phyloP scores from a whole-genome alignment of 2,113 vertebrate genomes.

The Mastomys coucha region DNA sequence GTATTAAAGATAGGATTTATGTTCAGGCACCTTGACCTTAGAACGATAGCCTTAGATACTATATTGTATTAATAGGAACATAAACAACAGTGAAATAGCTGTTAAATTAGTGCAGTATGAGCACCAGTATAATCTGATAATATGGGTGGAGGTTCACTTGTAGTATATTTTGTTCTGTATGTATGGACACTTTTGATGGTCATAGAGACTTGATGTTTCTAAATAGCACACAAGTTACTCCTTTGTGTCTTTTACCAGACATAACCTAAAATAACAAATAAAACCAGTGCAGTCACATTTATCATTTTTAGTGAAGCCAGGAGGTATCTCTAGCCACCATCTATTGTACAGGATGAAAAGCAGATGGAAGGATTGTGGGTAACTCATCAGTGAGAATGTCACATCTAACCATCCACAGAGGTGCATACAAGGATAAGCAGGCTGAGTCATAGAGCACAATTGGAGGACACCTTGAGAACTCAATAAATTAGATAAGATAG shows the following conservation, averaged over 20 bases:
- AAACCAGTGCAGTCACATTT: background rate
- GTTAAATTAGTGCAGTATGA: background rate
- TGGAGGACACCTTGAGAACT: background rate
- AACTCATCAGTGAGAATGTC: slow-evolving; percentile 27
- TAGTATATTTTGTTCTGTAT: slow-evolving; percentile 9
- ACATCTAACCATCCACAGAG: slow-evolving; percentile 42
- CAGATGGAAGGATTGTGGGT: background rate
- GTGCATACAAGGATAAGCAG: background rate
- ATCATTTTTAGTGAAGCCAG: slow-evolving; percentile 5
- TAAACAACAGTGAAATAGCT: background rate
- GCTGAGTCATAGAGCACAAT: slow-evolving; percentile 5
- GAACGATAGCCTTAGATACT: background rate
- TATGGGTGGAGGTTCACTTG: background rate
- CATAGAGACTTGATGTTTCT: slow-evolving; percentile 29
- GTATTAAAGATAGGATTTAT: slow-evolving; percentile 16
- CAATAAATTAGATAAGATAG: background rate
- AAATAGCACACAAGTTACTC: slow-evolving; percentile 17
- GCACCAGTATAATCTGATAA: background rate
- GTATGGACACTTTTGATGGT: slow-evolving; percentile 1
- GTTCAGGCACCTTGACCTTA: background rate
- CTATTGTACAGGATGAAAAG: background rate
- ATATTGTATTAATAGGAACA: background rate
- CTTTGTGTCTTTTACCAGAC: slow-evolving; percentile 4
- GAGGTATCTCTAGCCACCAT: background rate
- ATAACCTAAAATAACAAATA: slow-evolving; percentile 25